Base-by-base conservation (phyloP, 2,113 vertebrate genomes). In the Notarius lentiginosus region DNA sequence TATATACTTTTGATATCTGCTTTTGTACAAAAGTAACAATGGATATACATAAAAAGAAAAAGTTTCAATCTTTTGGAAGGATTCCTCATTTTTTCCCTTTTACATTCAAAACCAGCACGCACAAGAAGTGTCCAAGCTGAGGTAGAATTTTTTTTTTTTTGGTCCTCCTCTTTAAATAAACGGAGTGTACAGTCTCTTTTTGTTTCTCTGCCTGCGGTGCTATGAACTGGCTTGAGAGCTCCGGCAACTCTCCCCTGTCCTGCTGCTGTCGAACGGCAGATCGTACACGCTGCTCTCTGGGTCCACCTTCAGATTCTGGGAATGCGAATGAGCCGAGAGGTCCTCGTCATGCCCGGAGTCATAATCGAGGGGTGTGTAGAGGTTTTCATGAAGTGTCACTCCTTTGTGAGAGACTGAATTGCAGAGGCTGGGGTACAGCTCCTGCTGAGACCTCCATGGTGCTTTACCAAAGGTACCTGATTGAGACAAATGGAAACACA, bases 401-500 rank as follows among this genome's bases (percentile, higher is more conserved):
- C 91, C 90, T 0, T 94, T 95, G 87, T 92, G 92, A 87, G 91
- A 27, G 63, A 89, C 86, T 30, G 41, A 82, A 79, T 90, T 91
- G 53, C 80, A 92, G 83, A 92, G 93, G 79, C 92, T 93, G 17
- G 94, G 88, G 88, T 94, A 89, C 5, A 93, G 90, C 15, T 97
- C 96, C 87, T 94, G 92, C 55, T 93, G 95, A 65, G 96, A 93
- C 89, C 93, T 96, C 97, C 97, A 97, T 65, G 96, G 93, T 86
- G 96, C 92, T 89, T 99, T 99, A 82, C 97, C 98, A 93, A 99
- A 99, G 2, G 98, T 99, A 82, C 97, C 98, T 99, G 91, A 49
- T 53, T 53, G 91, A 91, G 22, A 92, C 15, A 92, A 65, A 87
- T 1, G 8, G 15, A 83, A 65, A 49, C 8, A 49, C 4, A 70